Base-by-base conservation (phyloP, 1,140 invertebrate species). In the Campoletis sonorensis region DNA sequence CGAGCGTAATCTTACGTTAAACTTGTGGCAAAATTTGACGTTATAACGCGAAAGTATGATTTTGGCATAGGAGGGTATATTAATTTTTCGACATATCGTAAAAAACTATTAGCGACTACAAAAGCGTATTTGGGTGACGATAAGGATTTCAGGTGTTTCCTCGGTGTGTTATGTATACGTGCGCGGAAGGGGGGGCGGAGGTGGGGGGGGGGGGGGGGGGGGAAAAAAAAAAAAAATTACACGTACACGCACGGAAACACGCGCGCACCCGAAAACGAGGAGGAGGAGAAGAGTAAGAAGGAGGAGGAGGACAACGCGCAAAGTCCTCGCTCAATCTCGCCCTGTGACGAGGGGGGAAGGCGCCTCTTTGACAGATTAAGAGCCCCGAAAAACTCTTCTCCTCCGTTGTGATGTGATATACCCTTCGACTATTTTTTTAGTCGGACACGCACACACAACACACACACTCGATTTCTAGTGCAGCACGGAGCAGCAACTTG, bases 391-490 rank as follows among this genome's bases (percentile, higher is more conserved):
- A 58, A 58, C 54, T 45, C 2, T 23, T 58, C 54, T 58, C 54
- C 92, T 85, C 84, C 84, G 85, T 87, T 10, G 40, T 4, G 40
- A 45, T 45, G 40, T 86, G n/a, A 84, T 86, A 83, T 87, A 87
- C 79, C 85, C 85, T 85, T 85, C 86, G 8, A 45, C 11, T 45
- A 45, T 45, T 11, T 45, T 45, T 45, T 45, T 45, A n/a, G 40
- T 45, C 40, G 40, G 40, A 45, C 40, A 85, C 82, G 80, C 80
- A 77, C 81, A 68, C 72, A 61, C 81, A 79, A 81, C 40, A 58
- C 54, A 58, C 18, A 58, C 40, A 23, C 54, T 4, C 4, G 18
- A n/a, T 58, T 58, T 58, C 54, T 58, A 0, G 54, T 58, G 54
- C 16, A 58, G 21, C 18, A 45, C 40, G 40, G 13, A 45, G 40